Evolutionary conservation across 2,113 vertebrate genomes (phyloP), one percentile per base, ranked within the genome.

Genomic region (Pterophyllum scalare): DNA sequence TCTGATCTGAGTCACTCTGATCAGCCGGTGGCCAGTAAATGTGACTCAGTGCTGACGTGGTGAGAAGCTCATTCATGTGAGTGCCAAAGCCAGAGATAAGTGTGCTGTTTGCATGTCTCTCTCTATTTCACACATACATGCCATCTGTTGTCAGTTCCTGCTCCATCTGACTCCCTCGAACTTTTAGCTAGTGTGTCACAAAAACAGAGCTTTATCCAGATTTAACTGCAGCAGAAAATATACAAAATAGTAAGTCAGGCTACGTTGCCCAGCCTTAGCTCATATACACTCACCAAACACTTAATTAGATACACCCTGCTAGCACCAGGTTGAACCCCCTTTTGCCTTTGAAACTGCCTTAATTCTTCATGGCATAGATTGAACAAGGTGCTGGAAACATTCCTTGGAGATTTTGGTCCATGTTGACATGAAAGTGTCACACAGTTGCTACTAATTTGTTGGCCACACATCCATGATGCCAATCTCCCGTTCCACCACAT

Each of bases 61-160:
- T 40, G 79, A 86, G 59, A 79, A 80, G 80, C 70, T 88, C 85
- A 86, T 88, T 90, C 78, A 85, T 85, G 52, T 59, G 82, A 75
- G 76, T 20, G 59, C 65, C 65, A 79, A 78, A 33, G 43, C 43
- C 65, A 79, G 84, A 35, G 79, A 67, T n/a, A 33, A 54, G 65
- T 2, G 19, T 35, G 22, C 20, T 75, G 54, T 67, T 33, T n/a
- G 26, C 8, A 38, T 56, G 7, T 65, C 57, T 58, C 74, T 83
- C 74, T 61, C 46, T 72, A 46, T 52, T 52, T 72, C 79, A 43
- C 81, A 79, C 87, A 87, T 79, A 83, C 79, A 84, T 81, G 76
- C 90, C 89, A 92, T 93, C 93, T 91, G 92, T 84, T 38, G 52
- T 81, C 74, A 84, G 84, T 88, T 87, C 83, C 54, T 40, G 79